Evolutionary conservation across 2,797 vertebrate genomes (phyloP).

Genomic region (Sebastes cheni): DNA sequence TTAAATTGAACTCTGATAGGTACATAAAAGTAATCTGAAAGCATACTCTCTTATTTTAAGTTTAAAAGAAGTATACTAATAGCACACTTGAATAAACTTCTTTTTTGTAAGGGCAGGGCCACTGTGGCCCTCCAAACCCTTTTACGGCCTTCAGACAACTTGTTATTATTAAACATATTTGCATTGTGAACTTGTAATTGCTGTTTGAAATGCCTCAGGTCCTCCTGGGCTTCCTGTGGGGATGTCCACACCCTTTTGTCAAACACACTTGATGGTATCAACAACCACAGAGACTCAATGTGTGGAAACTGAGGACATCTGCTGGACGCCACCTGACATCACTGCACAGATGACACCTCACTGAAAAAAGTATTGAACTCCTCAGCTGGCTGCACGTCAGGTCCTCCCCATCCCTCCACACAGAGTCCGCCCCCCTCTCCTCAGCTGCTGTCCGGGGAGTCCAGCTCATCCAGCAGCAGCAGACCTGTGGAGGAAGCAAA

Average conservation of each 20-base stretch:
- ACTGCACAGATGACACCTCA: not conserved
- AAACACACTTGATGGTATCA: slow-evolving; percentile 28
- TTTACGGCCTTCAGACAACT: not conserved
- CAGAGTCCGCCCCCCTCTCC: slow-evolving; percentile 37
- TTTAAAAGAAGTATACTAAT: too few species aligned
- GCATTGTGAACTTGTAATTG: not conserved
- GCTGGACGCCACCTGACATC: slow-evolving; percentile 37
- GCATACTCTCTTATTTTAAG: too few species aligned
- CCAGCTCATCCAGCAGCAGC: slow-evolving; percentile 35
- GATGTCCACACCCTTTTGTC: slow-evolving; percentile 51
- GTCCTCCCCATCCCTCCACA: slow-evolving; percentile 6
- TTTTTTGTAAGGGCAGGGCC: not conserved
- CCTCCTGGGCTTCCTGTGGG: not conserved
- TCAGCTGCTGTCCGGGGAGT: not conserved
- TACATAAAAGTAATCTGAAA: too few species aligned
- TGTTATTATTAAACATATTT: not conserved
- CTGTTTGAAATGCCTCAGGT: slow-evolving; percentile 1
- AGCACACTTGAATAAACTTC: fast-evolving
- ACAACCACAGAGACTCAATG: not conserved
- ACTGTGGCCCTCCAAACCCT: not conserved
- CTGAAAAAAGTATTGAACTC: not conserved
- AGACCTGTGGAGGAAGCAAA: slow-evolving; percentile 12
- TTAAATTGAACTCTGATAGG: too few species aligned
- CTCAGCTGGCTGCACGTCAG: not conserved
- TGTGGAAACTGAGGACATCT: slow-evolving; percentile 43